A percentile compares a stretch with the other conserved stretches of the same genome.
phyloP scores from a whole-genome alignment of 2,888 invertebrate species.

The Cryptus armator region DNA sequence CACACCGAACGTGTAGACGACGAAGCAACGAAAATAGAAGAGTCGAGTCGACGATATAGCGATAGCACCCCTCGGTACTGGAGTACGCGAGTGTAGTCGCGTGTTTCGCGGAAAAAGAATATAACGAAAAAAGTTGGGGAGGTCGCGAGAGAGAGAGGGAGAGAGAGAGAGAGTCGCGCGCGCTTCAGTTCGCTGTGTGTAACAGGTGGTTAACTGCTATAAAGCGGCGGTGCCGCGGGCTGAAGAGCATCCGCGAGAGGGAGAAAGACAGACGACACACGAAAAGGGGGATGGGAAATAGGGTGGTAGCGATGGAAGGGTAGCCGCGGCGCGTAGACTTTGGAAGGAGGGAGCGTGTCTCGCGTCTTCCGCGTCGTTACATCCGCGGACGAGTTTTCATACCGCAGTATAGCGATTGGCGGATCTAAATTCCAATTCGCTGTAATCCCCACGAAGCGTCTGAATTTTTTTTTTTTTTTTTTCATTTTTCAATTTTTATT shows the following conservation, averaged over 20 bases:
- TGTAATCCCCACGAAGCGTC: neutral
- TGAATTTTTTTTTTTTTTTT: neutral
- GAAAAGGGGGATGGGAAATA: constrained; percentile 59
- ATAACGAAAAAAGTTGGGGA: constrained; percentile 67
- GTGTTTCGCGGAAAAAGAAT: constrained; percentile 78
- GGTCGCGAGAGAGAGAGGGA: neutral
- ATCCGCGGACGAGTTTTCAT: constrained; percentile 23
- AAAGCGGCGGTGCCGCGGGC: constrained; percentile 75
- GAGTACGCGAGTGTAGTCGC: constrained; percentile 66
- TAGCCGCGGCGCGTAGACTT: constrained; percentile 38
- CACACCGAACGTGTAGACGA: constrained; percentile 5
- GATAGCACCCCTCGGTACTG: neutral
- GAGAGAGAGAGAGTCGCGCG: constrained; percentile 57
- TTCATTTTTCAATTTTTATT: neutral
- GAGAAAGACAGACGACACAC: constrained; percentile 59
- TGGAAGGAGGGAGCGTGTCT: constrained; percentile 54
- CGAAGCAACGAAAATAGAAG: constrained; percentile 26
- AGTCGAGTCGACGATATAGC: constrained; percentile 11
- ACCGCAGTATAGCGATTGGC: neutral
- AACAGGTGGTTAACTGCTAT: constrained; percentile 83
- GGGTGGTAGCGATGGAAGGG: constrained; percentile 59
- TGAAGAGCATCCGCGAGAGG: constrained; percentile 65
- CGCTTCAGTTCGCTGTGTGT: constrained; percentile 74
- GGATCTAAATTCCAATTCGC: neutral
- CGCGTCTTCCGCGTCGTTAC: constrained; percentile 63